Evolutionary conservation across 64 coral and sea anemone genomes (phyloP).

Genomic region (Pachyseris speciosa): DNA sequence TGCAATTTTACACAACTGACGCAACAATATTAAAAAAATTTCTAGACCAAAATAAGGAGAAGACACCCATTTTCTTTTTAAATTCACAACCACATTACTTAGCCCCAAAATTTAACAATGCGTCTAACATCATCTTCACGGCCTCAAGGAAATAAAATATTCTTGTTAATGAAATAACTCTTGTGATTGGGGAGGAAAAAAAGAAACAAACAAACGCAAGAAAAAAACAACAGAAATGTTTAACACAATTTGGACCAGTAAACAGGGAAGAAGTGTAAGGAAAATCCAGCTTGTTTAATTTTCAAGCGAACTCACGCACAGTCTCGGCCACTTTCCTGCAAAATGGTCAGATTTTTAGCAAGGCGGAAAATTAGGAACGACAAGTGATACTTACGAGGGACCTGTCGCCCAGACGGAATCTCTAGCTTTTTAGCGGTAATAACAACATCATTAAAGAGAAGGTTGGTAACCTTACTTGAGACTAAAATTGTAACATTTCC

Average conservation of each 20-base stretch:
- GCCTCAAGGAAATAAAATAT: slow-evolving; percentile 3
- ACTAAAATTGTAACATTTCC: not conserved
- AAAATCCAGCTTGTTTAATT: too few species aligned
- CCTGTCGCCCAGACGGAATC: too few species aligned
- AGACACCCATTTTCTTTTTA: not conserved
- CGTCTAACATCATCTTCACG: not conserved
- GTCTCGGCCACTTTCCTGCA: too few species aligned
- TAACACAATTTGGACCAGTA: too few species aligned
- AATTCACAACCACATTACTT: not conserved
- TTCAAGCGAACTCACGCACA: too few species aligned
- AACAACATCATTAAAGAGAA: not conserved
- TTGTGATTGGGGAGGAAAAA: too few species aligned
- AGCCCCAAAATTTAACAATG: not conserved
- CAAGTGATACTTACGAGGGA: too few species aligned
- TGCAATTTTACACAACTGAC: not conserved
- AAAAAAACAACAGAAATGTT: too few species aligned
- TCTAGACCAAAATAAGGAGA: not conserved
- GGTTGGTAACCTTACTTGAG: not conserved
- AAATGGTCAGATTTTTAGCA: too few species aligned
- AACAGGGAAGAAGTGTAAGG: too few species aligned
- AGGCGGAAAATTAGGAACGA: too few species aligned
- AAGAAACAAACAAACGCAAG: too few species aligned
- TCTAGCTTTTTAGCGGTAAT: not conserved
- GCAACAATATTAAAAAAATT: not conserved
- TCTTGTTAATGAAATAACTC: not conserved